Evolutionary conservation across 2,888 invertebrate species (phyloP).

Genomic region (Germaria angustata): DNA sequence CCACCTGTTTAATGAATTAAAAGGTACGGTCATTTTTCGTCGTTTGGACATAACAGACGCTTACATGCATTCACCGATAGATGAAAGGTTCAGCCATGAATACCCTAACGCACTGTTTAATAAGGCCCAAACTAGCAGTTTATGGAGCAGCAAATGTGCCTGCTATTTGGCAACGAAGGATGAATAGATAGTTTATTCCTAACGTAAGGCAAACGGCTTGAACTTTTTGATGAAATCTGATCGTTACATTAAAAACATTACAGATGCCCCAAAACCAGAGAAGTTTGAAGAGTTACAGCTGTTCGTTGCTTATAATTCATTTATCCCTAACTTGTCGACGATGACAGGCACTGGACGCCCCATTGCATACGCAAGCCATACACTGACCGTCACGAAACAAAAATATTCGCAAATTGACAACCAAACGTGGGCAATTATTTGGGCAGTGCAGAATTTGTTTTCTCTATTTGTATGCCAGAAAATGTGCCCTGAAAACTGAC

Average conservation of each 20-base stretch:
- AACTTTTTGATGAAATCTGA: conserved; percentile 20
- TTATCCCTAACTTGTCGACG: conserved; percentile 18
- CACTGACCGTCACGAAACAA: too few relatives aligned
- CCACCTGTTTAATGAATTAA: background rate
- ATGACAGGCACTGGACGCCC: too few relatives aligned
- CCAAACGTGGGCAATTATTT: too few relatives aligned
- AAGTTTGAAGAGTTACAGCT: conserved; percentile 47
- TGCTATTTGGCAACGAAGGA: background rate
- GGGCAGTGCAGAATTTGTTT: too few relatives aligned
- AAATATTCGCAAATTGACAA: too few relatives aligned
- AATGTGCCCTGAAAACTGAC: too few relatives aligned
- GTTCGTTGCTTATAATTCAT: conserved; percentile 26
- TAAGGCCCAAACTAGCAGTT: background rate
- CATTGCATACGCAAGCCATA: too few relatives aligned
- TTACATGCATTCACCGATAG: background rate
- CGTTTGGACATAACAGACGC: conserved; percentile 2
- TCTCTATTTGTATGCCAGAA: too few relatives aligned
- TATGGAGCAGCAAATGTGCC: background rate
- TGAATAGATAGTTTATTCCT: background rate
- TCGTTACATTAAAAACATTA: background rate
- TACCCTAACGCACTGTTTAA: background rate
- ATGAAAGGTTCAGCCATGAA: too few relatives aligned
- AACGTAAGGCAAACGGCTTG: background rate
- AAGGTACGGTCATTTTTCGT: background rate
- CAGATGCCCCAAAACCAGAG: conserved; percentile 10